Conservation (phyloP, 2,113 vertebrate species). For the Toxotes jaculatrix region DNA sequence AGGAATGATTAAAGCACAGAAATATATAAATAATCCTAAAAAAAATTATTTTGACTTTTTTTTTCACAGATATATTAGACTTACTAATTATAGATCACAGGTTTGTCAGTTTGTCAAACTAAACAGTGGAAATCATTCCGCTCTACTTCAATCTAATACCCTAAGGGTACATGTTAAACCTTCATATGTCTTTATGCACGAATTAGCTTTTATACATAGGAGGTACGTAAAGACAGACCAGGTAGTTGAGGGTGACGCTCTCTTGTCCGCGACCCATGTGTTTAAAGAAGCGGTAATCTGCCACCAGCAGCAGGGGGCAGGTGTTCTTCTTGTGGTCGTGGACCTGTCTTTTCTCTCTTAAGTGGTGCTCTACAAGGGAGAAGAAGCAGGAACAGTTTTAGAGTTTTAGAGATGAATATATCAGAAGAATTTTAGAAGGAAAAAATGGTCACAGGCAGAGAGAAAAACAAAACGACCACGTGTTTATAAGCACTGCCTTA, state of each 20-base stretch:
- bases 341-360: constrained; percentile 84
- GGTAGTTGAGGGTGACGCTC: constrained; percentile 96
- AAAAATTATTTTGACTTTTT: not conserved
- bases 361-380: constrained; percentile 68
- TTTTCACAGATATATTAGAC: not conserved
- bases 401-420: not conserved
- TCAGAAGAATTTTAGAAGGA: not conserved
- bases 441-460: not conserved
- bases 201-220: not conserved
- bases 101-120: not conserved
- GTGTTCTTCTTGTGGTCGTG: constrained; percentile 91
- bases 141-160: not conserved
- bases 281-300: constrained; percentile 95
- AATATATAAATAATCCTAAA: constrained; percentile 4
- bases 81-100: not conserved
- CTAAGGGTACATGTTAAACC: not conserved
- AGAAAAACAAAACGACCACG: not conserved
- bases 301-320: constrained; percentile 94
- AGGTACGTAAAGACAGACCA: constrained; percentile 82
- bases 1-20: not conserved
- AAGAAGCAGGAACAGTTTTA: not conserved
- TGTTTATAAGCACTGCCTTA: not conserved
- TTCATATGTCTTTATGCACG: not conserved
- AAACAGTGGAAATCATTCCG: not conserved
- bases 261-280: constrained; percentile 96